These are phyloP conservation scores for Phyllostomus hastatus DNA, from an alignment of 2,113 vertebrate species.

Conservation along the genomic window DNA sequence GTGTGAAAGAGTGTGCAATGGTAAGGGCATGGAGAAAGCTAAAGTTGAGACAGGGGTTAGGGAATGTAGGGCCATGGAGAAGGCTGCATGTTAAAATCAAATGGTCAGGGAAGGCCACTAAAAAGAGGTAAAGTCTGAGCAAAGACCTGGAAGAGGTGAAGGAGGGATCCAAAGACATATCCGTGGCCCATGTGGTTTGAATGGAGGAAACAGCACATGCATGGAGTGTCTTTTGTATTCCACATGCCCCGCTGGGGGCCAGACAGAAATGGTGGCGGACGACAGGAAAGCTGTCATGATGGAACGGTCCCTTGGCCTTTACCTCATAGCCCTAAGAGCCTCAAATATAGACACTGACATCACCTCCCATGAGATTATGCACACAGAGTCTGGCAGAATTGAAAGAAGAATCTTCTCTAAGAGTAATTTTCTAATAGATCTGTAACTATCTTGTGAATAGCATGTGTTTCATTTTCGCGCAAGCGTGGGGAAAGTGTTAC, in stretches of 20 bases:
- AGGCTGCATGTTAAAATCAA: neutral
- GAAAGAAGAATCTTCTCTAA: neutral
- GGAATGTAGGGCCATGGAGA: accelerated
- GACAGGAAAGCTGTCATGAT: neutral
- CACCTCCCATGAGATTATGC: neutral
- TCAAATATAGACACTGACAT: neutral
- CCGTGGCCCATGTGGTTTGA: neutral
- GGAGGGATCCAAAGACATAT: neutral
- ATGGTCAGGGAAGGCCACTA: neutral
- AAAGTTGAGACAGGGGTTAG: neutral
- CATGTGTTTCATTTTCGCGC: neutral
- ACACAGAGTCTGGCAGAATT: neutral
- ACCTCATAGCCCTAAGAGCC: neutral
- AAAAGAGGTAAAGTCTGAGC: neutral
- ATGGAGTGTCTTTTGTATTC: neutral
- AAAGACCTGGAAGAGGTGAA: neutral
- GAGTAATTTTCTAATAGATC: neutral
- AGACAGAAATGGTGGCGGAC: neutral
- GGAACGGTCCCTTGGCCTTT: neutral
- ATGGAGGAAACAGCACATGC: neutral
- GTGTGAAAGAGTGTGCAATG: neutral
- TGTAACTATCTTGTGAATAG: neutral
- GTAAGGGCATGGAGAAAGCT: neutral
- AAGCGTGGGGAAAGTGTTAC: neutral
- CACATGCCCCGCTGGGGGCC: neutral